These are phyloP conservation scores for Stenodera caucasica DNA, from an alignment of 2,888 invertebrate genomes.

Conservation along the genomic window DNA sequence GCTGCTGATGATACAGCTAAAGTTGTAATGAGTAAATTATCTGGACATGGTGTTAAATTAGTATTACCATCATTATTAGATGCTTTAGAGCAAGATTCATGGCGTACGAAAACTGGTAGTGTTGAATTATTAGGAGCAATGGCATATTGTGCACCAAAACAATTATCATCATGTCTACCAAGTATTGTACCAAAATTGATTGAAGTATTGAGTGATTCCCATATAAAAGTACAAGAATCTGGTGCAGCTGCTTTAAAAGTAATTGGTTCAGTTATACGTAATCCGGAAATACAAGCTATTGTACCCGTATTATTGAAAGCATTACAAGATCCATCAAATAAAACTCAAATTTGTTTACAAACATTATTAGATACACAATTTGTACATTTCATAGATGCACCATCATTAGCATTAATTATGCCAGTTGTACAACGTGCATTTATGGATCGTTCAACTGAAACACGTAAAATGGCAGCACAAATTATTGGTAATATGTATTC, in stretches of 20 bases:
- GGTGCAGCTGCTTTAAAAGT: conserved; percentile 93
- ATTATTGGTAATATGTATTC: conserved; percentile 99
- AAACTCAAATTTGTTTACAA: conserved; percentile 91
- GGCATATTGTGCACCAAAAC: conserved; percentile 99
- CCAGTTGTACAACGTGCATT: conserved; percentile 98
- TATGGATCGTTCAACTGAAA: conserved; percentile 96
- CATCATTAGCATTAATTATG: conserved; percentile 98
- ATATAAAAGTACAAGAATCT: conserved; percentile 93
- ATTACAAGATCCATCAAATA: conserved; percentile 93
- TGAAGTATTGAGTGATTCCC: conserved; percentile 96
- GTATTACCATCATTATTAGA: conserved; percentile 91
- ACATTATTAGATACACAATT: conserved; percentile 94
- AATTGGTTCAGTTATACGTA: conserved; percentile 96
- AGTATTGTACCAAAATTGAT: conserved; percentile 97
- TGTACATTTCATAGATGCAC: conserved; percentile 99
- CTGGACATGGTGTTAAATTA: conserved; percentile 96
- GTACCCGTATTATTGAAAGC: conserved; percentile 86
- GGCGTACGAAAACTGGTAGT: conserved; percentile 97
- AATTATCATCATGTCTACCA: conserved; percentile 95
- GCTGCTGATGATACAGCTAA: conserved; percentile 97
- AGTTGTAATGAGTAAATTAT: conserved; percentile 93
- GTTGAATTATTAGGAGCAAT: conserved; percentile 96
- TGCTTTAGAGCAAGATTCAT: conserved; percentile 96
- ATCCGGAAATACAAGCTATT: conserved; percentile 97
- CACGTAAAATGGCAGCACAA: conserved; percentile 98